Conservation (phyloP, 2,113 vertebrate genomes). For the Emydura subglobosa region DNA sequence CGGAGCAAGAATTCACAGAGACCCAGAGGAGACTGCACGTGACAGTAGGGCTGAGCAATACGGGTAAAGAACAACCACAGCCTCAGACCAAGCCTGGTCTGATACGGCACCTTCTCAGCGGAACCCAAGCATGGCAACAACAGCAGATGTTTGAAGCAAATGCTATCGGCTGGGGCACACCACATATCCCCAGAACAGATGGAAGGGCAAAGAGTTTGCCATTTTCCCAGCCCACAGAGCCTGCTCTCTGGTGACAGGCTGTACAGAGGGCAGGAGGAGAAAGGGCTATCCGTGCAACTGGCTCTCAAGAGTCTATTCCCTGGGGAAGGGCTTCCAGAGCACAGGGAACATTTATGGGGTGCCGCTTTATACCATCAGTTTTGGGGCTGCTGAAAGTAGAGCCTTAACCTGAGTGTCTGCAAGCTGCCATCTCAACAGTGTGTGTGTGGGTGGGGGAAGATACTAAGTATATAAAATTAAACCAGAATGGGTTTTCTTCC, state of each 20-base stretch:
- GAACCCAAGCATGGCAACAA: neutral
- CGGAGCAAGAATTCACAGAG: conserved; percentile 31
- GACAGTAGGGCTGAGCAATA: neutral
- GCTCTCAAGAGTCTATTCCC: neutral
- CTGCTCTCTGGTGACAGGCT: neutral
- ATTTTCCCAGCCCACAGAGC: neutral
- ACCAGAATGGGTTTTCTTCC: neutral
- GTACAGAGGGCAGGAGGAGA: neutral
- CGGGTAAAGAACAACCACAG: neutral
- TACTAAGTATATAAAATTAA: neutral
- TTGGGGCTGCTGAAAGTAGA: neutral
- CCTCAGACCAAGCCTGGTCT: neutral
- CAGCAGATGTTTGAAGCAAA: rapidly evolving
- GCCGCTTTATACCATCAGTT: neutral
- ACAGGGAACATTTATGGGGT: neutral
- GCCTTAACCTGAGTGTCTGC: neutral
- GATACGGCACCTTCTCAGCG: neutral
- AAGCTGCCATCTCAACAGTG: neutral
- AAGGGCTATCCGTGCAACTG: neutral
- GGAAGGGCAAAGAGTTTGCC: neutral
- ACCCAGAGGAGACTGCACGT: conserved; percentile 32
- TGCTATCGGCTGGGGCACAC: neutral
- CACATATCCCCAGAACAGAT: rapidly evolving
- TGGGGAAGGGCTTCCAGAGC: rapidly evolving
- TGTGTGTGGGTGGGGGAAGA: neutral